A percentile compares a stretch with the other conserved stretches of the same genome.
phyloP scores from a whole-genome alignment of 2,797 vertebrate genomes.

The Antennarius maculatus region DNA sequence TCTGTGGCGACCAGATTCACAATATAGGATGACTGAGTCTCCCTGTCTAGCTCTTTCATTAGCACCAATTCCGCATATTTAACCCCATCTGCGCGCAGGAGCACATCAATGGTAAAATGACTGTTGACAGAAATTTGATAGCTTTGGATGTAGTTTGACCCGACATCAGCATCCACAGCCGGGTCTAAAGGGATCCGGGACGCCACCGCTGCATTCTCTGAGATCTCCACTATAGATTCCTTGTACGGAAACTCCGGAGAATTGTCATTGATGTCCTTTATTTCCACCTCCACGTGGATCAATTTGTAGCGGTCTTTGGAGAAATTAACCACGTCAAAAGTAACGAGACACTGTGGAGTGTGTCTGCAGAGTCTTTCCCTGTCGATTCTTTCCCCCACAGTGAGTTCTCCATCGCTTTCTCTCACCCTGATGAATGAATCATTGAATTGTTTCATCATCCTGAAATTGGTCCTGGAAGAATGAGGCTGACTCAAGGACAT shows the following conservation, averaged over 20 bases:
- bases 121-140: slow-evolving; percentile 91
- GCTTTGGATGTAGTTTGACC: slow-evolving; percentile 92
- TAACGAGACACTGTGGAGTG: slow-evolving; percentile 86
- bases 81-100: slow-evolving; percentile 92
- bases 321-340: slow-evolving; percentile 95
- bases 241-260: slow-evolving; percentile 88
- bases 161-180: slow-evolving; percentile 90
- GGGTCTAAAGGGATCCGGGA: slow-evolving; percentile 90
- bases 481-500: slow-evolving; percentile 86
- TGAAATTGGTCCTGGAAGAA: slow-evolving; percentile 85
- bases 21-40: slow-evolving; percentile 86
- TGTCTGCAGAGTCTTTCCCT: slow-evolving; percentile 89
- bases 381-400: slow-evolving; percentile 90
- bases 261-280: slow-evolving; percentile 94
- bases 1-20: slow-evolving; percentile 92
- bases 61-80: slow-evolving; percentile 95
- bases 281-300: slow-evolving; percentile 94
- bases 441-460: slow-evolving; percentile 91
- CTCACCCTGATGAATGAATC: slow-evolving; percentile 90
- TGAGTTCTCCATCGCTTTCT: slow-evolving; percentile 91
- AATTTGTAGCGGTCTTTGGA: slow-evolving; percentile 90
- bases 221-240: slow-evolving; percentile 90
- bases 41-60: slow-evolving; percentile 92
- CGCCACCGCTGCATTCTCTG: slow-evolving; percentile 87
- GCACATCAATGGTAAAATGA: slow-evolving; percentile 93